phyloP scores from a whole-genome alignment of 2,113 vertebrate genomes.

The Phalacrocorax aristotelis region DNA sequence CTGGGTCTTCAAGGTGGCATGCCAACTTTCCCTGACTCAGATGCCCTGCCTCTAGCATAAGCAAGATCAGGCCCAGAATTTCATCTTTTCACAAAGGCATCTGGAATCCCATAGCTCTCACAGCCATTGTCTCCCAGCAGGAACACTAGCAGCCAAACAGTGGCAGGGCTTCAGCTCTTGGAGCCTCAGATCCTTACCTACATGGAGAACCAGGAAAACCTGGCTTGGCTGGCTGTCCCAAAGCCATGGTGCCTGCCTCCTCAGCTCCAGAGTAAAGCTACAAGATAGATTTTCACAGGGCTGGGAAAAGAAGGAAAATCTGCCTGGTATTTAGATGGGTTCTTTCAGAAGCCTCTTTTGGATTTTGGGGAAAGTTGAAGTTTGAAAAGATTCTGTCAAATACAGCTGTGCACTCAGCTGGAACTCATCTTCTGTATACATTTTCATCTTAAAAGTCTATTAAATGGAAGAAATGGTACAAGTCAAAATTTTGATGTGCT shows the following conservation, averaged over 20 bases:
- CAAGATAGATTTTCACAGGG: background rate
- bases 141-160: background rate
- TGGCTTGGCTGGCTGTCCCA: background rate
- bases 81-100: background rate
- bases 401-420: background rate
- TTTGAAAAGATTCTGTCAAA: constrained; percentile 21
- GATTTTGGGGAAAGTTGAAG: background rate
- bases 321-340: accelerated
- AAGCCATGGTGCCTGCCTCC: accelerated
- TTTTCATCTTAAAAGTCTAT: constrained; percentile 5
- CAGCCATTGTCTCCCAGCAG: background rate
- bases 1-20: background rate
- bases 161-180: background rate
- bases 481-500: background rate
- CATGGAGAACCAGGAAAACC: background rate
- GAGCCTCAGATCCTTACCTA: background rate
- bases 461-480: background rate
- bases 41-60: background rate
- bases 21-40: accelerated
- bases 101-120: background rate
- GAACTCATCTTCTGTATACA: background rate
- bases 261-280: background rate
- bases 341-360: background rate
- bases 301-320: background rate
- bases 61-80: background rate